phyloP scores from a whole-genome alignment of 2,113 vertebrate species.

The Anoplopoma fimbria region DNA sequence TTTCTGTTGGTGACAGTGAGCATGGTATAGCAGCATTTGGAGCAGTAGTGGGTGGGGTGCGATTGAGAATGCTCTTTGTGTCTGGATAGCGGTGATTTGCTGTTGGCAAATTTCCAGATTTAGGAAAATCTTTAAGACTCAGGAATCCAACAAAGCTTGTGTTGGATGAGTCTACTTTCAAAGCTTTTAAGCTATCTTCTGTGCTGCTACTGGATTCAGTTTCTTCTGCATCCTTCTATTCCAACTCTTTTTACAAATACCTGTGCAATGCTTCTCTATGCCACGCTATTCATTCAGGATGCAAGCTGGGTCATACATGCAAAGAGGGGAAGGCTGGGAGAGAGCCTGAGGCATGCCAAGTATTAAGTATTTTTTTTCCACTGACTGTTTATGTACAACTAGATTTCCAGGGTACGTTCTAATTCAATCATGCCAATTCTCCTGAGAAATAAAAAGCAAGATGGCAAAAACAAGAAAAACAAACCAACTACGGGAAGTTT shows the following conservation, averaged over 20 bases:
- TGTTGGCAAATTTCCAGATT: too few species aligned
- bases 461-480: constrained; percentile 42
- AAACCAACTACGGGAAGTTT: constrained; percentile 50
- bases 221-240: not conserved
- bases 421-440: constrained; percentile 29
- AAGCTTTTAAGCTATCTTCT: not conserved
- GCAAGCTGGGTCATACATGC: not conserved
- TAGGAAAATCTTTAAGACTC: too few species aligned
- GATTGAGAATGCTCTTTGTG: too few species aligned
- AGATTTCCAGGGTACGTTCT: constrained; percentile 37
- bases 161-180: not conserved
- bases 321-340: constrained; percentile 1
- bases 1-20: too few species aligned
- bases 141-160: too few species aligned
- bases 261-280: not conserved
- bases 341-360: constrained; percentile 40
- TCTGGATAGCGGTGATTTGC: too few species aligned
- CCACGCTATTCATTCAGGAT: not conserved
- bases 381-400: constrained; percentile 51
- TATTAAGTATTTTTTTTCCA: constrained; percentile 7
- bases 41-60: too few species aligned
- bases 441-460: constrained; percentile 36
- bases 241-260: not conserved
- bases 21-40: too few species aligned
- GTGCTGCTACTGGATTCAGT: not conserved